Evolutionary conservation across 2,888 invertebrate genomes (phyloP).

Genomic region (Mechanitis mazaeus): DNA sequence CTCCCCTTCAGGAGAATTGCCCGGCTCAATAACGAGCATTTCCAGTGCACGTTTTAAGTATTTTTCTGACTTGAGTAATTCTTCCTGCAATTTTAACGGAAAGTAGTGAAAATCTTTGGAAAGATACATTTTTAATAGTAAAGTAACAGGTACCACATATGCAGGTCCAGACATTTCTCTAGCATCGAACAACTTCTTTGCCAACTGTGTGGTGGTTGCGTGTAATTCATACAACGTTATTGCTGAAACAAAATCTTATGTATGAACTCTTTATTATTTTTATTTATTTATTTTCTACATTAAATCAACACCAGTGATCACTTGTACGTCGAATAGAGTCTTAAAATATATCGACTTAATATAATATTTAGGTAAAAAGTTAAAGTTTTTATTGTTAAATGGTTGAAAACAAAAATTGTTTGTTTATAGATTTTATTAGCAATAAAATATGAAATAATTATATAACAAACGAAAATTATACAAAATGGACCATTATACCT

Average conservation of each 20-base stretch:
- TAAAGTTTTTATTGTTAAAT: no score
- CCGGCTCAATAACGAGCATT: slow-evolving; percentile 83
- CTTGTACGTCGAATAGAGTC: no score
- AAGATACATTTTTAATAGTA: background rate
- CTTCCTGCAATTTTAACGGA: slow-evolving; percentile 47
- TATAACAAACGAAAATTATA: background rate
- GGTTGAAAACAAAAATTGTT: no score
- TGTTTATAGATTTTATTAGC: no score
- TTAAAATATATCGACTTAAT: no score
- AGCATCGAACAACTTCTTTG: slow-evolving; percentile 78
- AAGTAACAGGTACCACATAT: slow-evolving; percentile 57
- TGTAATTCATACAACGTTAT: slow-evolving; percentile 87
- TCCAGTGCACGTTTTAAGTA: slow-evolving; percentile 78
- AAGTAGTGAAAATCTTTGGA: background rate
- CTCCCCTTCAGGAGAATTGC: slow-evolving; percentile 83
- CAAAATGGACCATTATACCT: slow-evolving; percentile 57
- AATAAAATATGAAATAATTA: background rate
- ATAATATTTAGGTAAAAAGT: no score
- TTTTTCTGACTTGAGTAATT: slow-evolving; percentile 75
- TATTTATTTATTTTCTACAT: no score
- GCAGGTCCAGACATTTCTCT: slow-evolving; percentile 75
- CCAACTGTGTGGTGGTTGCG: slow-evolving; percentile 79
- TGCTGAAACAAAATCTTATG: slow-evolving; percentile 60
- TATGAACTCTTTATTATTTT: no score
- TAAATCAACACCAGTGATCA: no score